phyloP scores from a whole-genome alignment of 1,140 invertebrate species.

The Drosophila biarmipes region DNA sequence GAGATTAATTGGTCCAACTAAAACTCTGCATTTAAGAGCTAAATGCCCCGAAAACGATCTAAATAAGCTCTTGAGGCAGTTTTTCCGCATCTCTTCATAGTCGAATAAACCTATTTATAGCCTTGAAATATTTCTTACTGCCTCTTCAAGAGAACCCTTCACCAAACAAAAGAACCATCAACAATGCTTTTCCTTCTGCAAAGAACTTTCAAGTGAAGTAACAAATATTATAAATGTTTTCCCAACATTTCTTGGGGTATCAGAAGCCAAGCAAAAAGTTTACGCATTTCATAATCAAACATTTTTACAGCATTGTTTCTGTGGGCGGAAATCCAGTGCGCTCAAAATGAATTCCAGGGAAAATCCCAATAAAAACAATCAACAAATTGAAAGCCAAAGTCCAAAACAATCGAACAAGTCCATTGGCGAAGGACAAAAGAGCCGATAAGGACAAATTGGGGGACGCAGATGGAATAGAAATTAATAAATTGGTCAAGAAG shows the following conservation, averaged over 20 bases:
- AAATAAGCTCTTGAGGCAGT: too few species aligned
- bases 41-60: too few species aligned
- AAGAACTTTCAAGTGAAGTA: slow-evolving; percentile 6
- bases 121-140: not conserved
- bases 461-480: slow-evolving; percentile 75
- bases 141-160: not conserved
- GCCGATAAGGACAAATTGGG: slow-evolving; percentile 61
- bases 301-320: slow-evolving; percentile 24
- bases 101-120: not conserved
- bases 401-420: slow-evolving; percentile 67
- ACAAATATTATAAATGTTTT: slow-evolving; percentile 22
- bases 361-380: slow-evolving; percentile 66
- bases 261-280: slow-evolving; percentile 15
- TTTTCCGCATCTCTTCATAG: not conserved
- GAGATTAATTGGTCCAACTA: not conserved
- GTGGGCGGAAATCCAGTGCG: slow-evolving; percentile 3
- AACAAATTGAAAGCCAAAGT: slow-evolving; percentile 76
- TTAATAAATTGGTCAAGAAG: slow-evolving; percentile 69
- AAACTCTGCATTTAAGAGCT: too few species aligned
- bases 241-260: slow-evolving; percentile 2
- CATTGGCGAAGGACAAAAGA: slow-evolving; percentile 50
- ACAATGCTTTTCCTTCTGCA: not conserved
- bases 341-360: slow-evolving; percentile 17
- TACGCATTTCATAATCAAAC: slow-evolving; percentile 40
- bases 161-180: too few species aligned